These are phyloP conservation scores for Drosophila virilis DNA, from an alignment of 1,140 invertebrate species.

Conservation along the genomic window DNA sequence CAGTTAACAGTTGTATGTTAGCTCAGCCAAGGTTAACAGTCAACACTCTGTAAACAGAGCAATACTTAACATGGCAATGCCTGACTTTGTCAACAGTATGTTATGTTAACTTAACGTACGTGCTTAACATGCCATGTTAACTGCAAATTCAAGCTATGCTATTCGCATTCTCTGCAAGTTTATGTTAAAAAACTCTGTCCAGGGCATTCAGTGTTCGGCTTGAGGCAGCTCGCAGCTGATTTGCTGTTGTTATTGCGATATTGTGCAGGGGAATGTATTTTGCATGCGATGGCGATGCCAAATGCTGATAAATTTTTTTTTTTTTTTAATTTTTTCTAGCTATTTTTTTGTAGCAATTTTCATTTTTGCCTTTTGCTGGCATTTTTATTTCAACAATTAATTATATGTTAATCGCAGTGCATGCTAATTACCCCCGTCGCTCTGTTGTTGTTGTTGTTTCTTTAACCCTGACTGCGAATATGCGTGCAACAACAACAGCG, in stretches of 20 bases:
- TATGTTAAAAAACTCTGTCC: not conserved
- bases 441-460: constrained; percentile 7
- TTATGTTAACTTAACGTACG: no score
- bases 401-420: constrained; percentile 82
- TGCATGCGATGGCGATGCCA: constrained; percentile 77
- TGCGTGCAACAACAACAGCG: constrained; percentile 59
- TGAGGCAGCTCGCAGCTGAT: not conserved
- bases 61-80: no score
- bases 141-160: no score
- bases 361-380: constrained; percentile 59
- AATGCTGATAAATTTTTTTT: constrained; percentile 42
- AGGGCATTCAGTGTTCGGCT: constrained; percentile 16
- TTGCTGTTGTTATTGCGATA: constrained; percentile 47
- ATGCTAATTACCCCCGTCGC: constrained; percentile 73
- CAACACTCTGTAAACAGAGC: no score
- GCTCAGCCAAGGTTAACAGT: no score
- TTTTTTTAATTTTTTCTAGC: constrained; percentile 52
- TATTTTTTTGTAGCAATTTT: constrained; percentile 62
- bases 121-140: no score
- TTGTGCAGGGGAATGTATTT: constrained; percentile 63
- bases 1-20: no score
- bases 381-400: constrained; percentile 71
- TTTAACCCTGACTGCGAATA: constrained; percentile 76
- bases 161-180: no score
- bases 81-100: no score